Evolutionary conservation across 2,797 vertebrate species (phyloP).

Genomic region (Lepus townsendii): DNA sequence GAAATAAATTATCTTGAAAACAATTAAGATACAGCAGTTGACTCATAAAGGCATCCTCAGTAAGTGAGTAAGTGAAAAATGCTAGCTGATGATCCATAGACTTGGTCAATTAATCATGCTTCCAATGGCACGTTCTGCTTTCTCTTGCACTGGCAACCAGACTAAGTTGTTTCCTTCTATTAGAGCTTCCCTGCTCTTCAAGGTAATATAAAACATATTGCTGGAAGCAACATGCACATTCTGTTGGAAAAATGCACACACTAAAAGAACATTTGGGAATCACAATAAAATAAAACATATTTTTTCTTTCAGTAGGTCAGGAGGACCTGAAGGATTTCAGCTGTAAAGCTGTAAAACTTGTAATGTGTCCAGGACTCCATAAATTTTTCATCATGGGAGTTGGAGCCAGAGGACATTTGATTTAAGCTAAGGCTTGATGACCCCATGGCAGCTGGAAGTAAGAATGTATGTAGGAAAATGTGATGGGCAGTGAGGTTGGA

Average conservation of each 20-base stretch:
- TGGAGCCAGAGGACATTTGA: conserved; percentile 83
- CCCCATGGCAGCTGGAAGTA: conserved; percentile 80
- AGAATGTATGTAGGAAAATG: conserved; percentile 79
- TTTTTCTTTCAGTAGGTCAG: conserved; percentile 85
- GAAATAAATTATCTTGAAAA: conserved; percentile 54
- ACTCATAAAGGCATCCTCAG: background rate
- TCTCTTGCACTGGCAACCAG: conserved; percentile 83
- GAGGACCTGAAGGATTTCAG: conserved; percentile 87
- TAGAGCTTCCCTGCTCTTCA: conserved; percentile 86
- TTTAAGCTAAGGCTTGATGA: conserved; percentile 84
- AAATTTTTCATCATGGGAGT: conserved; percentile 85
- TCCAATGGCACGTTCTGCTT: conserved; percentile 81
- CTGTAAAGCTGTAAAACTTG: conserved; percentile 88
- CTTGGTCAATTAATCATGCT: conserved; percentile 67
- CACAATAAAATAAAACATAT: conserved; percentile 88
- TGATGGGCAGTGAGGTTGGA: conserved; percentile 34
- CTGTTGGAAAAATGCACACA: conserved; percentile 84
- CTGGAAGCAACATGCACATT: conserved; percentile 86
- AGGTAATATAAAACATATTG: conserved; percentile 90
- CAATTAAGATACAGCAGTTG: conserved; percentile 6
- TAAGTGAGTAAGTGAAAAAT: conserved; percentile 9
- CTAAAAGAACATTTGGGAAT: conserved; percentile 86
- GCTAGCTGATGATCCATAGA: conserved; percentile 43
- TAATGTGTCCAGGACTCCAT: conserved; percentile 85
- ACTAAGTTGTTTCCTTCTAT: conserved; percentile 86